phyloP scores from a whole-genome alignment of 92 coral and sea anemone species.

The Pocillopora grandis region DNA sequence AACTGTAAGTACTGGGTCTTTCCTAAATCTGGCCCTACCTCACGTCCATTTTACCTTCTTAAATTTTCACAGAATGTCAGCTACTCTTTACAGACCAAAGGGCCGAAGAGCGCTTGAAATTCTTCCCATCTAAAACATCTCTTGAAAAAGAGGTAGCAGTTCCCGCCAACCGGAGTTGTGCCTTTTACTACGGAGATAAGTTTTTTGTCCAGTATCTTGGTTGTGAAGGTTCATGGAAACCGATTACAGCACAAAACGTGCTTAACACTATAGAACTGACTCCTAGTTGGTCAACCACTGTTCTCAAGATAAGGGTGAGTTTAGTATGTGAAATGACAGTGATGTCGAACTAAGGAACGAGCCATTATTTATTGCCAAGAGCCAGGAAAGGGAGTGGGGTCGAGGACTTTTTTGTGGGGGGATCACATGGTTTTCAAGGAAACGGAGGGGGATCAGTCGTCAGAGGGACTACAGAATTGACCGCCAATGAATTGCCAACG shows the following conservation, averaged over 20 bases:
- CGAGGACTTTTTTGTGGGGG: too few relatives aligned
- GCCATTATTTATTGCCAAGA: too few relatives aligned
- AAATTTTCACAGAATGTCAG: slow-evolving; percentile 11
- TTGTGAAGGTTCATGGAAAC: slow-evolving; percentile 31
- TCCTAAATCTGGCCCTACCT: too few relatives aligned
- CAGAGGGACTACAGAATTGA: too few relatives aligned
- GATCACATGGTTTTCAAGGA: too few relatives aligned
- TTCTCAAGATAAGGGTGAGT: slow-evolving; percentile 9
- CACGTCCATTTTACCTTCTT: neutral
- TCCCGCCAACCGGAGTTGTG: slow-evolving; percentile 22
- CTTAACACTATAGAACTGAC: neutral
- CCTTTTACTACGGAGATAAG: slow-evolving; percentile 1
- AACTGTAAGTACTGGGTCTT: too few relatives aligned
- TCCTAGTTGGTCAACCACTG: slow-evolving; percentile 16
- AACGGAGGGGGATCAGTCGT: too few relatives aligned
- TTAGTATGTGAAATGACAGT: neutral
- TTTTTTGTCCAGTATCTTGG: slow-evolving; percentile 7
- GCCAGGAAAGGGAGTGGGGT: too few relatives aligned
- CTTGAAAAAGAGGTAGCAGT: neutral
- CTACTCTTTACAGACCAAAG: slow-evolving; percentile 8
- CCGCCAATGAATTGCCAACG: too few relatives aligned
- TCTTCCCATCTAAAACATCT: neutral
- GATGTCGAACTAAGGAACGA: too few relatives aligned
- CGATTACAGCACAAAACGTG: neutral
- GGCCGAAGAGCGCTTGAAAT: neutral